Base-by-base conservation (phyloP, 2,113 vertebrate species). In the Lepidothrix coronata region DNA sequence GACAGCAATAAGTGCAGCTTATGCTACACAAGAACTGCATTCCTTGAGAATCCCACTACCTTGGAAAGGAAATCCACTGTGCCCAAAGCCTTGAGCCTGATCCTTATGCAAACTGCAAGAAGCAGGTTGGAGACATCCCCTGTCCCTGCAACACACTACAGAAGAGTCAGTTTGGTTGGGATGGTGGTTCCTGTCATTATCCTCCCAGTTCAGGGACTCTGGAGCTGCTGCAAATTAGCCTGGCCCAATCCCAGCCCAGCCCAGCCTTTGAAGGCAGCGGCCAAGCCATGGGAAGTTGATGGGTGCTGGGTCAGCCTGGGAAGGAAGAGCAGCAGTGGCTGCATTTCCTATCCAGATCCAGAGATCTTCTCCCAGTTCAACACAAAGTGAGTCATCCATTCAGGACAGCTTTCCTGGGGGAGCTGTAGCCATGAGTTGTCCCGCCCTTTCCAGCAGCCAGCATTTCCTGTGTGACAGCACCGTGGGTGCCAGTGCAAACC, bases 331-430 rank as follows among this genome's bases (percentile, higher is more conserved):
- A 37, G 54, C 35, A 55, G 80, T 55, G 49, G 41, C 31, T 94
- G 1, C 35, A 10, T 52, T 71, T 58, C 57, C 66, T 9, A n/a
- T 3, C 31, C 48, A 30, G 73, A 86, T 44, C n/a, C 33, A 37
- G 85, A 66, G 39, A 31, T 75, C 55, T 68, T 41, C 66, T 72
- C 37, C 37, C 22, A 8, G 48, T 41, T 88, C 39, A 55, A 11
- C 41, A 52, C 61, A 75, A 33, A 89, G 44, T 18, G 77, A 96
- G 48, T 83, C 82, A 93, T 25, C 58, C 87, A 46, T 62, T 89
- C 57, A 68, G 58, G 52, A 71, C 2, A 35, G 66, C 51, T 74
- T 74, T 91, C 74, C 70, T 33, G 74, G 57, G 87, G 78, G 70
- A 87, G 46, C 62, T 16, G 30, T 1, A 77, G 70, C 70, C 66